A percentile compares a stretch with the other conserved stretches of the same genome.
Evolutionary conservation across 2,113 vertebrate species (phyloP).

Genomic region (Gopherus flavomarginatus): DNA sequence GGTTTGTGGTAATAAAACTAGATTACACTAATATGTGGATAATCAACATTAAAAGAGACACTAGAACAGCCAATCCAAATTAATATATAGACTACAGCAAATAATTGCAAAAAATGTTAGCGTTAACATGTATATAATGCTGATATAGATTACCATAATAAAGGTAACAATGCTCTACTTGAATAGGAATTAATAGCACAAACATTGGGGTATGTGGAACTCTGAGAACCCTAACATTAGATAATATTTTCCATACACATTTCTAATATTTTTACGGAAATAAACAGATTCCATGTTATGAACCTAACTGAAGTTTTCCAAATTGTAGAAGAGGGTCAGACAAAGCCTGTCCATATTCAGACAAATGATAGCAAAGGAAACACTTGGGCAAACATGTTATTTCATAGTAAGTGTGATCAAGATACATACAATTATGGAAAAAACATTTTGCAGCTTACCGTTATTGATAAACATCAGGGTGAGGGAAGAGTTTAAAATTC

Average conservation of each 20-base stretch:
- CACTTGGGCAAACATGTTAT: background rate
- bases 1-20: background rate
- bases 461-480: background rate
- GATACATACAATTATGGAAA: background rate
- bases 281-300: background rate
- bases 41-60: background rate
- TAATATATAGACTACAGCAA: background rate
- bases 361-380: background rate
- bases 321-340: background rate
- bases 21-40: background rate
- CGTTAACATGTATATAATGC: background rate
- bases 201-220: background rate
- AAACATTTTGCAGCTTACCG: background rate
- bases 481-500: background rate
- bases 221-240: background rate
- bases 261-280: background rate
- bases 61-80: background rate
- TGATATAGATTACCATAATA: background rate
- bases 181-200: background rate
- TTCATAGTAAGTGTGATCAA: background rate
- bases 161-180: background rate
- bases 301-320: background rate
- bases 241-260: background rate
- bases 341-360: background rate
- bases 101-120: background rate